phyloP scores from a whole-genome alignment of 1,140 invertebrate species.

The Drosophila obscura region DNA sequence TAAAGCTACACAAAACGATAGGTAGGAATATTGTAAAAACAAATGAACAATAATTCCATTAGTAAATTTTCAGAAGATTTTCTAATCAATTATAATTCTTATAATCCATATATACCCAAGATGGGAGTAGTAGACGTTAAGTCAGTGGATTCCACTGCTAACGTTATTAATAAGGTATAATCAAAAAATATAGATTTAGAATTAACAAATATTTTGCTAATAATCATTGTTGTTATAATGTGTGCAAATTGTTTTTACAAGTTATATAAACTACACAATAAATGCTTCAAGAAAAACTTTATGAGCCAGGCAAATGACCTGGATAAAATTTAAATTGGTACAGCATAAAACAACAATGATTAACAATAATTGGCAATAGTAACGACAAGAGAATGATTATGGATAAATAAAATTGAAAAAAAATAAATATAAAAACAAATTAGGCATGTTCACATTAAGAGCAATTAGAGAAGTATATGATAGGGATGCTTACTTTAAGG shows the following conservation, averaged over 20 bases:
- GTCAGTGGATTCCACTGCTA: background rate
- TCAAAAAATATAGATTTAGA: background rate
- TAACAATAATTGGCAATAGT: slow-evolving; percentile 1
- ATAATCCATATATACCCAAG: too few relatives aligned
- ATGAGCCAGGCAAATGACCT: too few relatives aligned
- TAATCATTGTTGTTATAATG: slow-evolving; percentile 21
- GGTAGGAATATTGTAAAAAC: slow-evolving; percentile 1
- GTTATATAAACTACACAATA: slow-evolving; percentile 10
- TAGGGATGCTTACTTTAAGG: too few relatives aligned
- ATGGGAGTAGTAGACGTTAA: too few relatives aligned
- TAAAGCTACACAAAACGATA: slow-evolving; percentile 8
- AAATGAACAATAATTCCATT: too few relatives aligned
- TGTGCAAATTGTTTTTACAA: slow-evolving; percentile 8
- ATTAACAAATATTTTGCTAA: background rate
- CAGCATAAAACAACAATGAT: too few relatives aligned
- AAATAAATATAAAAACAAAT: background rate
- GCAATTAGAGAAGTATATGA: background rate
- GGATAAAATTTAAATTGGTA: too few relatives aligned
- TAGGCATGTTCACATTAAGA: background rate
- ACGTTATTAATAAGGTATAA: slow-evolving; percentile 9
- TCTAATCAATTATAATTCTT: too few relatives aligned
- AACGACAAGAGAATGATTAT: too few relatives aligned
- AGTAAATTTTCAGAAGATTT: too few relatives aligned
- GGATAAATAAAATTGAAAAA: too few relatives aligned
- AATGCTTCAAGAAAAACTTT: background rate